phyloP scores from a whole-genome alignment of 2,797 vertebrate genomes.

The Luscinia megarhynchos region DNA sequence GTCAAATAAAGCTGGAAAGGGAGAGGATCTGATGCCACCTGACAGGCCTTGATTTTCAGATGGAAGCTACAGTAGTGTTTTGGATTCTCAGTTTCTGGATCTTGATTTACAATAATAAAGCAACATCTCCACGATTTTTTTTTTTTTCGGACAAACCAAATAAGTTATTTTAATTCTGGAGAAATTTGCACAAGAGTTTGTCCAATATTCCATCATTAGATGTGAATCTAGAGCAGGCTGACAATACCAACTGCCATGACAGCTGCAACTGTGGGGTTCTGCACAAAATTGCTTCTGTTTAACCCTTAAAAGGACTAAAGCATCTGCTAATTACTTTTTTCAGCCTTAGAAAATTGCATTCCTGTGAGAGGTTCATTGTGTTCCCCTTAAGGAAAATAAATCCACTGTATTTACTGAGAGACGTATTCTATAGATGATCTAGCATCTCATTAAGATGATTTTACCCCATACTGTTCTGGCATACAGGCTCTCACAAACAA shows the following conservation, averaged over 20 bases:
- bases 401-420: background rate
- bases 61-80: conserved; percentile 10
- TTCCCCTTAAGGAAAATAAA: conserved; percentile 3
- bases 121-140: background rate
- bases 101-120: background rate
- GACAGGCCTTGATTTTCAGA: conserved; percentile 45
- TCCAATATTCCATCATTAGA: background rate
- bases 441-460: conserved; percentile 50
- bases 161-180: background rate
- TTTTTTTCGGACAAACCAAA: background rate
- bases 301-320: background rate
- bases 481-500: background rate
- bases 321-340: background rate
- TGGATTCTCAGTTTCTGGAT: background rate
- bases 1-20: conserved; percentile 29
- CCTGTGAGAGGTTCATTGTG: background rate
- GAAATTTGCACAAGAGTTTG: background rate
- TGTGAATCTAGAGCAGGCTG: background rate
- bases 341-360: background rate
- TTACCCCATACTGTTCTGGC: background rate
- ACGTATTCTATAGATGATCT: background rate
- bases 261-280: background rate
- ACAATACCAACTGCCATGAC: background rate
- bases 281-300: background rate
- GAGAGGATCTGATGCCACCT: conserved; percentile 10